Conservation (phyloP, 2,113 vertebrate species). For the Antechinus flavipes region DNA sequence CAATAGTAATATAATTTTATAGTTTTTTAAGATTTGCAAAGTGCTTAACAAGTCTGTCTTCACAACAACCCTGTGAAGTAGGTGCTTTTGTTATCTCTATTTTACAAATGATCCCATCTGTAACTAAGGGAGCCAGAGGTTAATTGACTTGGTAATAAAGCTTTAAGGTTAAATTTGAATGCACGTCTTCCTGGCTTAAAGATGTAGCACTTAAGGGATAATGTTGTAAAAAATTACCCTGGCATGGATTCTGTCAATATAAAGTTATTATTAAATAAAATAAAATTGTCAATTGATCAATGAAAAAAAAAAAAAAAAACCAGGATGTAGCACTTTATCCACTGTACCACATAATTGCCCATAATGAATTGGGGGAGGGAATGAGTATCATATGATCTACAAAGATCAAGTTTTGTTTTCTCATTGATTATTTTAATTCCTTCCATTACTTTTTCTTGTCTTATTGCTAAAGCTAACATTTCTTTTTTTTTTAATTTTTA, state of each 20-base stretch:
- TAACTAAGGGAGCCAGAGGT: background rate
- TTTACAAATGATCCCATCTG: background rate
- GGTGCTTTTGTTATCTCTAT: background rate
- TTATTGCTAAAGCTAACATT: too few relatives aligned
- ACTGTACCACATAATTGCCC: background rate
- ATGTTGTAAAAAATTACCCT: too few relatives aligned
- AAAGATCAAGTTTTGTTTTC: too few relatives aligned
- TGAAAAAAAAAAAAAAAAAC: too few relatives aligned
- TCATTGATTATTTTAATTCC: too few relatives aligned
- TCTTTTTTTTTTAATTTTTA: too few relatives aligned
- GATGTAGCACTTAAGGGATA: background rate
- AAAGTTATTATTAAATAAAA: too few relatives aligned
- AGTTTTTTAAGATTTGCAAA: background rate
- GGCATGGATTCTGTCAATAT: too few relatives aligned
- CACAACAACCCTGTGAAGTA: background rate
- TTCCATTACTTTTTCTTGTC: too few relatives aligned
- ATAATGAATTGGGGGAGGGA: background rate
- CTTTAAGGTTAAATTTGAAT: background rate
- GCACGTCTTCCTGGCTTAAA: background rate
- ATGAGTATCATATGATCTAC: background rate
- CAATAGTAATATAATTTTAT: background rate
- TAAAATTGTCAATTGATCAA: too few relatives aligned
- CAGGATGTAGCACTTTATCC: background rate
- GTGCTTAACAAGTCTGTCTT: background rate
- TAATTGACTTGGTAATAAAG: background rate